These are phyloP conservation scores for Drosophila athabasca DNA, from an alignment of 1,140 invertebrate genomes.

Conservation along the genomic window DNA sequence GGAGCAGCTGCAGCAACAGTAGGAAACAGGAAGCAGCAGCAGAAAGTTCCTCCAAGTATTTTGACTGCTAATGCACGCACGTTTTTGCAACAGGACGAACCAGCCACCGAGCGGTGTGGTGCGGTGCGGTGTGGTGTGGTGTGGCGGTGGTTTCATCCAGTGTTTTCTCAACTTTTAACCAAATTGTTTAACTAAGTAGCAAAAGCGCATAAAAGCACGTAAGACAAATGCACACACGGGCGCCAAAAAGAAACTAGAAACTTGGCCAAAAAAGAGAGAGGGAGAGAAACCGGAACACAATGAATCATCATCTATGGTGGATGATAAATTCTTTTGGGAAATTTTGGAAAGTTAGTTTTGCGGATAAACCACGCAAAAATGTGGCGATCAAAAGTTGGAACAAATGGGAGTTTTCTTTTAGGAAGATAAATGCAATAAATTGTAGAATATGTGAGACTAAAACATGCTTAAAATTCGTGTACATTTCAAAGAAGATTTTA, in stretches of 20 bases:
- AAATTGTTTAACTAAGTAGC: conserved; percentile 81
- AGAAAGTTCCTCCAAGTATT: conserved; percentile 47
- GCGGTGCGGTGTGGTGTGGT: conserved; percentile 8
- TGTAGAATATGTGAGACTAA: too few relatives aligned
- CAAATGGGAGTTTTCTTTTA: too few relatives aligned
- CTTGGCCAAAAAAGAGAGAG: conserved; percentile 12
- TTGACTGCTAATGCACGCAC: conserved; percentile 69
- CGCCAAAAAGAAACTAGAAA: conserved; percentile 23
- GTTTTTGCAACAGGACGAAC: conserved; percentile 38
- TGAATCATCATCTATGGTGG: conserved; percentile 25
- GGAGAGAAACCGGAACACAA: conserved; percentile 13
- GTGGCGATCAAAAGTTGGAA: too few relatives aligned
- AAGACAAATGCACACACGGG: conserved; percentile 41
- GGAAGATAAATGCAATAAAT: too few relatives aligned
- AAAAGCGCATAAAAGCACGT: conserved; percentile 69
- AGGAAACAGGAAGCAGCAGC: conserved; percentile 9
- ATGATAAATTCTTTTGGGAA: background rate
- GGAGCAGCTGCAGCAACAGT: conserved; percentile 19
- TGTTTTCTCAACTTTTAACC: conserved; percentile 70
- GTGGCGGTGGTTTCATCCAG: conserved; percentile 12
- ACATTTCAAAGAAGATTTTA: too few relatives aligned
- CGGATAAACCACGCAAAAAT: too few relatives aligned
- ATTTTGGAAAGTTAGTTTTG: background rate
- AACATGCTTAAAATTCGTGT: too few relatives aligned
- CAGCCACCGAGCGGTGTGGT: background rate